These are phyloP conservation scores for Charanyca ferruginea DNA, from an alignment of 2,888 invertebrate genomes.

Conservation along the genomic window DNA sequence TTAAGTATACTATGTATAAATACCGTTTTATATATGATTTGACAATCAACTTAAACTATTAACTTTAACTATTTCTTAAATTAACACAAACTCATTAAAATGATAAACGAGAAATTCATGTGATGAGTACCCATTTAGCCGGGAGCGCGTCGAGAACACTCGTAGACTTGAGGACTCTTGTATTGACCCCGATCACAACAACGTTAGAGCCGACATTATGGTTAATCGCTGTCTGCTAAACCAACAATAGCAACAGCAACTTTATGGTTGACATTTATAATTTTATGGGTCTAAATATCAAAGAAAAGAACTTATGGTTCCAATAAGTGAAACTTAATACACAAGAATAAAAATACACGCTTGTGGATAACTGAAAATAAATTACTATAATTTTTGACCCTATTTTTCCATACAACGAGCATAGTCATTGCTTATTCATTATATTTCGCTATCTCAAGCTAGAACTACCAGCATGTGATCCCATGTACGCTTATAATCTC, in stretches of 20 bases:
- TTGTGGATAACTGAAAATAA: conserved; percentile 1
- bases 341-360: not conserved
- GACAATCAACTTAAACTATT: not conserved
- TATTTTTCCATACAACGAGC: conserved; percentile 21
- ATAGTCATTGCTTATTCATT: conserved; percentile 33
- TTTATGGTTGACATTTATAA: not conserved
- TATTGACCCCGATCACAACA: not conserved
- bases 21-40: conserved; percentile 2
- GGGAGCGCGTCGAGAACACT: not conserved
- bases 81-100: not conserved
- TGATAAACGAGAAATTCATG: not conserved
- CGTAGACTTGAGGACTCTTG: not conserved
- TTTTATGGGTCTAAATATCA: not conserved
- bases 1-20: conserved; percentile 9
- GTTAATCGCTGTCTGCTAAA: not conserved
- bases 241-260: not conserved
- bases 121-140: not conserved
- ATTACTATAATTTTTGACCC: not conserved
- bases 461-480: conserved; percentile 47
- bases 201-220: not conserved
- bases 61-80: not conserved
- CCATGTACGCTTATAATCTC: conserved; percentile 44
- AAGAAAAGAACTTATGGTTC: not conserved
- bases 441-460: conserved; percentile 33
- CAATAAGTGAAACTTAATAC: too few species aligned